Conservation (phyloP, 2,888 invertebrate species). For the Cerceris ruficornis region DNA sequence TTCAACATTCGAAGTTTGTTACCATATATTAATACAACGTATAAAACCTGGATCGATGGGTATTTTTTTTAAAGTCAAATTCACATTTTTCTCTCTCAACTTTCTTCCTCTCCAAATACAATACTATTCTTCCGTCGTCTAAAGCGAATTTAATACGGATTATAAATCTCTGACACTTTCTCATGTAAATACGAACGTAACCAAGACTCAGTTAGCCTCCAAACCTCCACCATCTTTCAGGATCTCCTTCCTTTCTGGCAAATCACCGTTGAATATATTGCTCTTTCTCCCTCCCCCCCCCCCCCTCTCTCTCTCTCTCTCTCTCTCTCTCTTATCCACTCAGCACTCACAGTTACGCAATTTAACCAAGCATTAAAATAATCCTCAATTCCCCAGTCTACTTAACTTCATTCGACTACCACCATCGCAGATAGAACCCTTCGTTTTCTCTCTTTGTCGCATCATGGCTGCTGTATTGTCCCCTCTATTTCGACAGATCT, state of each 20-base stretch:
- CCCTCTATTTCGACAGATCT: conserved; percentile 28
- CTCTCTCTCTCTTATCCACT: conserved; percentile 28
- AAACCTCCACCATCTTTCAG: conserved; percentile 40
- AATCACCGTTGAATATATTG: conserved; percentile 45
- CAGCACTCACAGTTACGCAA: conserved; percentile 74
- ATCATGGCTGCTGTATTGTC: conserved; percentile 44
- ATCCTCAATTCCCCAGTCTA: conserved; percentile 75
- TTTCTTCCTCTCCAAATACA: conserved; percentile 27
- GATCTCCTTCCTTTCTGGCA: conserved; percentile 26
- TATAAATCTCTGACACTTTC: conserved; percentile 73
- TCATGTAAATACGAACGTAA: conserved; percentile 72
- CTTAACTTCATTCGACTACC: conserved; percentile 68
- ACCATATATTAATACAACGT: no score
- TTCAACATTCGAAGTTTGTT: no score
- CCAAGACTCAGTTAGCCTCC: conserved; percentile 43
- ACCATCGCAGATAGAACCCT: conserved; percentile 49
- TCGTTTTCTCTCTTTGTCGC: conserved; percentile 49
- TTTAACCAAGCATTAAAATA: conserved; percentile 76
- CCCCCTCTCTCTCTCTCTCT: conserved; percentile 15
- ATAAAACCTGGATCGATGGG: conserved; percentile 32
- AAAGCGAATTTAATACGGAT: conserved; percentile 63
- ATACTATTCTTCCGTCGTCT: conserved; percentile 45
- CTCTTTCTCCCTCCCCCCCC: conserved; percentile 15
- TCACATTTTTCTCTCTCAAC: conserved; percentile 16
- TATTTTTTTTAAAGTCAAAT: conserved; percentile 17